Evolutionary conservation across 2,113 vertebrate genomes (phyloP).

Genomic region (Bucco capensis): DNA sequence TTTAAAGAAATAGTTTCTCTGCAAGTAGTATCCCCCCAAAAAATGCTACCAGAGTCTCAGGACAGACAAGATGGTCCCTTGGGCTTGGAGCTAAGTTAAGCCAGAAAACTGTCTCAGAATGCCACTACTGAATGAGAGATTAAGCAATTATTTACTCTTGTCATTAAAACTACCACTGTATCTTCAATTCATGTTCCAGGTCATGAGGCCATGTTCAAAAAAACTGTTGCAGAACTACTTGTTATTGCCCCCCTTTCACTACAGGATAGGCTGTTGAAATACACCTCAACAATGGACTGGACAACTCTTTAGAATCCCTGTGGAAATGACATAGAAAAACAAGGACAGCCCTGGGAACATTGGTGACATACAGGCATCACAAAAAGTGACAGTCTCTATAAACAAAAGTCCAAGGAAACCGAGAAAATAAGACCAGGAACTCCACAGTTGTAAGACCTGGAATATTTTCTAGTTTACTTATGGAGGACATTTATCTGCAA

Average conservation of each 20-base stretch:
- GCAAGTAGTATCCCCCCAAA: background rate
- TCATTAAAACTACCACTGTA: background rate
- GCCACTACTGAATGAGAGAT: background rate
- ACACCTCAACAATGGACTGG: background rate
- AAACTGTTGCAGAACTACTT: background rate
- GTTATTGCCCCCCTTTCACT: background rate
- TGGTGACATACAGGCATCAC: background rate
- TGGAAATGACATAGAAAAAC: background rate
- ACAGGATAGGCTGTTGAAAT: background rate
- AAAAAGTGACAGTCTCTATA: background rate
- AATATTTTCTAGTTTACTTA: background rate
- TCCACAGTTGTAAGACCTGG: accelerated
- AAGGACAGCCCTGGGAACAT: background rate
- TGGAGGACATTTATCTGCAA: background rate
- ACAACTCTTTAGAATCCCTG: background rate
- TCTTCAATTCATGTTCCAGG: background rate
- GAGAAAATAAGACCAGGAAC: background rate
- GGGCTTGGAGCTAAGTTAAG: background rate
- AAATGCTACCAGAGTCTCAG: background rate
- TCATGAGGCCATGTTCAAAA: background rate
- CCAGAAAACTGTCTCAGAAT: background rate
- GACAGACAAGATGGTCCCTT: background rate
- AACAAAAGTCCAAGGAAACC: background rate
- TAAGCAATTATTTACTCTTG: background rate
- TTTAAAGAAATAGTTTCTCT: background rate